Evolutionary conservation across 2,888 invertebrate species (phyloP).

Genomic region (Pilophorus perplexus): DNA sequence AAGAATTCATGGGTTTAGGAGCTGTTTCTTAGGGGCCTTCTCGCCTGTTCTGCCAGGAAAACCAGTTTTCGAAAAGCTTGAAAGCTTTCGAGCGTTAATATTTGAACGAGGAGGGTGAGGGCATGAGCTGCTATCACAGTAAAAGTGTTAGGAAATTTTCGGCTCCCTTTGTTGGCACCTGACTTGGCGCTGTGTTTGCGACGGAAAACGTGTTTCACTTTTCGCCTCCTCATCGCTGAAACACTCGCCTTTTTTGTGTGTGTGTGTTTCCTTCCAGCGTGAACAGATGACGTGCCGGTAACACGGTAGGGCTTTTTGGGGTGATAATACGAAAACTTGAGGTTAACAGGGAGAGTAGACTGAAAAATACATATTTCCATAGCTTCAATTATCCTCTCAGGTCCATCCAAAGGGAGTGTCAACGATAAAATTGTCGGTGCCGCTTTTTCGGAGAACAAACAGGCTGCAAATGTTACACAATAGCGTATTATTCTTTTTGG

Average conservation of each 20-base stretch:
- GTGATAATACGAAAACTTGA: too few relatives aligned
- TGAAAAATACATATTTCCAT: too few relatives aligned
- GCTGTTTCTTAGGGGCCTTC: background rate
- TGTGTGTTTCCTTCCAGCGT: background rate
- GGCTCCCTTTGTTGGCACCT: constrained; percentile 30
- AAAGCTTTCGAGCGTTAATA: constrained; percentile 37
- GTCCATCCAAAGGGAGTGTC: too few relatives aligned
- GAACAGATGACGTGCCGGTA: too few relatives aligned
- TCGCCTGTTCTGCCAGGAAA: constrained; percentile 2
- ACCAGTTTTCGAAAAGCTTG: constrained; percentile 19
- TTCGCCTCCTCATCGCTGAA: too few relatives aligned
- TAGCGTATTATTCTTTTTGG: too few relatives aligned
- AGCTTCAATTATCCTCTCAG: too few relatives aligned
- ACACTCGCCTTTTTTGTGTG: background rate
- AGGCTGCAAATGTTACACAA: too few relatives aligned
- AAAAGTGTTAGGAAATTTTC: constrained; percentile 30
- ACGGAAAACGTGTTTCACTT: background rate
- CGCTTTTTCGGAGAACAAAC: too few relatives aligned
- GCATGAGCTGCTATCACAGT: constrained; percentile 2
- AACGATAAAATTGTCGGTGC: too few relatives aligned
- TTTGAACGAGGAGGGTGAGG: constrained; percentile 21
- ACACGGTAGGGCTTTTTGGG: too few relatives aligned
- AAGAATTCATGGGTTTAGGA: constrained; percentile 34
- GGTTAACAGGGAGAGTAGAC: too few relatives aligned
- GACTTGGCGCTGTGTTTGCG: background rate